These are phyloP conservation scores for Gerosis bhagava DNA, from an alignment of 2,888 invertebrate species.

Conservation along the genomic window DNA sequence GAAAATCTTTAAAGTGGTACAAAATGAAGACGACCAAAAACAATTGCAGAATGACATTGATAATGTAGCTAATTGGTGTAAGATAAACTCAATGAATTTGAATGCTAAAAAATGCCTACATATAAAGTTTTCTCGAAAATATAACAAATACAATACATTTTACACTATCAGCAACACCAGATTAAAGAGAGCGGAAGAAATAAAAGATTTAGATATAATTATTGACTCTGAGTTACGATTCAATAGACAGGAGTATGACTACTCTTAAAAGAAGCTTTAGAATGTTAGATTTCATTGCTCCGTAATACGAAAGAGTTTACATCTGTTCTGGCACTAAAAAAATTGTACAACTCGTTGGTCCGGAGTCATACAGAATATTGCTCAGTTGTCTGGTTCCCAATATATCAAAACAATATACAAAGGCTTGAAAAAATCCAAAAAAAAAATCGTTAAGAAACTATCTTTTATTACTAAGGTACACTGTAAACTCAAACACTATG, in stretches of 20 bases:
- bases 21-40: neutral
- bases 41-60: constrained; percentile 1
- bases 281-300: constrained; percentile 7
- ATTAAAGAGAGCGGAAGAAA: constrained; percentile 2
- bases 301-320: constrained; percentile 9
- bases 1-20: constrained; percentile 1
- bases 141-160: neutral
- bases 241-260: neutral
- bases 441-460: too few species aligned
- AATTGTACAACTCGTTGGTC: neutral
- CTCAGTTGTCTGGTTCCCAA: neutral
- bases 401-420: constrained; percentile 7
- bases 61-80: constrained; percentile 1
- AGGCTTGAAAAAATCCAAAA: constrained; percentile 9
- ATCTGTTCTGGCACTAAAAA: too few species aligned
- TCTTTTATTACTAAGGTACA: too few species aligned
- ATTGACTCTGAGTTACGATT: constrained; percentile 4
- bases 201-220: constrained; percentile 1
- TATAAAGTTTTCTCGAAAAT: constrained; percentile 8
- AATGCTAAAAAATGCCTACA: constrained; percentile 4
- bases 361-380: constrained; percentile 5
- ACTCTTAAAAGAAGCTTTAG: constrained; percentile 1
- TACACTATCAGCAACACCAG: neutral
- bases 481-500: too few species aligned
- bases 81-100: neutral